Evolutionary conservation across 2,888 invertebrate genomes (phyloP).

Genomic region (Eristalis pertinax): DNA sequence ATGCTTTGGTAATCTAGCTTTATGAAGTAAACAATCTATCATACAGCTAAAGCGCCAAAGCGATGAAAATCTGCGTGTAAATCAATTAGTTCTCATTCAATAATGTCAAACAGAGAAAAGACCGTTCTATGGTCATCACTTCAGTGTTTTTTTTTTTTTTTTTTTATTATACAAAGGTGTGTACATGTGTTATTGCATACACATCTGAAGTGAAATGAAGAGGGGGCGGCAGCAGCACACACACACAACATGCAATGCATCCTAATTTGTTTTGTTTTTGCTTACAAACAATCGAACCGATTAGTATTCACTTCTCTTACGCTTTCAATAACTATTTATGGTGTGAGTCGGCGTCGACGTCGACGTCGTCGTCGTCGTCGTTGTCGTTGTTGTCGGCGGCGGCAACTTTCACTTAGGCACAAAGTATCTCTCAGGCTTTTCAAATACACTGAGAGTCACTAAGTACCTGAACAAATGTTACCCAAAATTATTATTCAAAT

Average conservation of each 20-base stretch:
- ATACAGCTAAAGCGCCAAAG: conserved; percentile 96
- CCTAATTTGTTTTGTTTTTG: not conserved
- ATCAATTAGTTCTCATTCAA: conserved; percentile 31
- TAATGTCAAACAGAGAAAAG: conserved; percentile 9
- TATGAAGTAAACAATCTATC: conserved; percentile 89
- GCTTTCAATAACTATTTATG: not conserved
- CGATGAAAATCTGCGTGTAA: conserved; percentile 83
- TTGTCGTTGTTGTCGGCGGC: not conserved
- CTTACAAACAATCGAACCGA: not conserved
- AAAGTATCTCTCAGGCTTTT: conserved; percentile 80
- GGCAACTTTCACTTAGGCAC: conserved; percentile 79
- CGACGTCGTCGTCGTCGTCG: not conserved
- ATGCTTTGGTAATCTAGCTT: conserved; percentile 98
- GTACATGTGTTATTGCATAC: not conserved
- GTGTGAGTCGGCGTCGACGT: not conserved
- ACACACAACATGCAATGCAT: not conserved
- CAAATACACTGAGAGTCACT: conserved; percentile 89
- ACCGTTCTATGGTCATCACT: conserved; percentile 12
- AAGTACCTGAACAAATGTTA: conserved; percentile 88
- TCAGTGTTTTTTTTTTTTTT: conserved; percentile 12
- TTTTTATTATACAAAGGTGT: not conserved
- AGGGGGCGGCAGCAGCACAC: not conserved
- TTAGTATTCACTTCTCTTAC: conserved; percentile 5
- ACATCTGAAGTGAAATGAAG: not conserved
- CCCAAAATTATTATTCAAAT: not conserved